Conservation (phyloP, 2,113 vertebrate genomes). For the Sclerurus mexicanus region DNA sequence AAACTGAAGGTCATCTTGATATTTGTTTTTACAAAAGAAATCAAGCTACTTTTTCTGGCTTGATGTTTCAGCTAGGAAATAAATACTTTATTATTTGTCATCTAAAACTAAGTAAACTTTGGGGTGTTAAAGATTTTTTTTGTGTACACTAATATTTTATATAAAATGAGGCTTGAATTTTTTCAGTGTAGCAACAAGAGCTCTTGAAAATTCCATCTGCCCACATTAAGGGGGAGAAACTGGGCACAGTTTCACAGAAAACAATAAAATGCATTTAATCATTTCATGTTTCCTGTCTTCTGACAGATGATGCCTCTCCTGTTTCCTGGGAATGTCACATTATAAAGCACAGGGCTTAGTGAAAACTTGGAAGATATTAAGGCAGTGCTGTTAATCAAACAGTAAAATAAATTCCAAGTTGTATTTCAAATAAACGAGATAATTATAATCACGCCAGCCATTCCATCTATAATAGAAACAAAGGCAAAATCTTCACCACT, state of each 20-base stretch:
- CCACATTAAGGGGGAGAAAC: conserved; percentile 39
- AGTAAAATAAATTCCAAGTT: conserved; percentile 10
- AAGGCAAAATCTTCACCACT: neutral
- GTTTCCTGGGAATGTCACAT: conserved; percentile 36
- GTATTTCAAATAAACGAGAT: conserved; percentile 14
- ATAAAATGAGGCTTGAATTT: neutral
- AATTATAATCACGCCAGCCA: neutral
- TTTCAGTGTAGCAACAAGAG: neutral
- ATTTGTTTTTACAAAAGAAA: neutral
- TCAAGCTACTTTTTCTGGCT: neutral
- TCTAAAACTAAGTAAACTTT: neutral
- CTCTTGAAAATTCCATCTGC: conserved; percentile 27
- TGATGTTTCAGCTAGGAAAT: neutral
- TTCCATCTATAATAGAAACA: neutral
- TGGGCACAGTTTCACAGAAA: conserved; percentile 56
- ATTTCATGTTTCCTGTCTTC: conserved; percentile 22
- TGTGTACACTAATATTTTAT: neutral
- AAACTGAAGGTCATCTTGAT: neutral
- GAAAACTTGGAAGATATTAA: conserved; percentile 37
- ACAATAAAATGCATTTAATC: conserved; percentile 45
- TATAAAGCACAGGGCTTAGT: neutral
- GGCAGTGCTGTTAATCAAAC: conserved; percentile 34
- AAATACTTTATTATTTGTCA: neutral
- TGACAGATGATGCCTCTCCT: conserved; percentile 36
- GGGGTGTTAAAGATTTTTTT: neutral